These are phyloP conservation scores for Athripsodes cinereus DNA, from an alignment of 2,888 invertebrate species.

Conservation along the genomic window DNA sequence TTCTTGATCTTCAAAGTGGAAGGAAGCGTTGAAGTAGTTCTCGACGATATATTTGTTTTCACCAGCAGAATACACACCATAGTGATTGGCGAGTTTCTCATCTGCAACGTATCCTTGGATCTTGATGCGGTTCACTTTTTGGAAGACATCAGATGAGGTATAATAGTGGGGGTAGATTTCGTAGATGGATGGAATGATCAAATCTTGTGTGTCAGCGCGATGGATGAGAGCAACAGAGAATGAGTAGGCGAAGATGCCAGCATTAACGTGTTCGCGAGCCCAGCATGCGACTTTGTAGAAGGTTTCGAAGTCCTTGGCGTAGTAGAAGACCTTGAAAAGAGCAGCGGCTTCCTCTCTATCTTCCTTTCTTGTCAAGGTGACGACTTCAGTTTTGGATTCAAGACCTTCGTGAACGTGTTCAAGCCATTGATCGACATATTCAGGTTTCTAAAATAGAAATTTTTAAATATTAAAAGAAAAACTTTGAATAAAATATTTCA, in stretches of 20 bases:
- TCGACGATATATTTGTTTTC: constrained; percentile 17
- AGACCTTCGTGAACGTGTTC: constrained; percentile 41
- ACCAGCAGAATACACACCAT: constrained; percentile 37
- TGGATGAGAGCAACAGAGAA: constrained; percentile 54
- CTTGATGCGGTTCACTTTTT: constrained; percentile 41
- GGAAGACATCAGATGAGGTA: constrained; percentile 52
- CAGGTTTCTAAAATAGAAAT: no score
- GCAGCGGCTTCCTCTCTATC: constrained; percentile 45
- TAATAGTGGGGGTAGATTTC: constrained; percentile 62
- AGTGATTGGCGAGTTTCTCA: constrained; percentile 35
- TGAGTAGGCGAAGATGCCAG: constrained; percentile 56
- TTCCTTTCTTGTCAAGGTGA: constrained; percentile 34
- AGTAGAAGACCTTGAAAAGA: constrained; percentile 52
- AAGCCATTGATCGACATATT: constrained; percentile 43
- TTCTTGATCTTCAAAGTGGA: constrained; percentile 44
- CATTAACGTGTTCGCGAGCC: constrained; percentile 54
- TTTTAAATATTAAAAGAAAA: no score
- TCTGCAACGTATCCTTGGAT: constrained; percentile 35
- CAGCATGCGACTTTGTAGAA: constrained; percentile 54
- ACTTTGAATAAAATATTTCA: no score
- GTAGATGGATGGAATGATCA: constrained; percentile 61
- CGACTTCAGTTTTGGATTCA: constrained; percentile 44
- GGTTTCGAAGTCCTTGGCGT: constrained; percentile 54
- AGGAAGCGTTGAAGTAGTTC: constrained; percentile 29
- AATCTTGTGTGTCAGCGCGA: constrained; percentile 50